Conservation (phyloP, 2,797 vertebrate genomes). For the Megalops cyprinoides region DNA sequence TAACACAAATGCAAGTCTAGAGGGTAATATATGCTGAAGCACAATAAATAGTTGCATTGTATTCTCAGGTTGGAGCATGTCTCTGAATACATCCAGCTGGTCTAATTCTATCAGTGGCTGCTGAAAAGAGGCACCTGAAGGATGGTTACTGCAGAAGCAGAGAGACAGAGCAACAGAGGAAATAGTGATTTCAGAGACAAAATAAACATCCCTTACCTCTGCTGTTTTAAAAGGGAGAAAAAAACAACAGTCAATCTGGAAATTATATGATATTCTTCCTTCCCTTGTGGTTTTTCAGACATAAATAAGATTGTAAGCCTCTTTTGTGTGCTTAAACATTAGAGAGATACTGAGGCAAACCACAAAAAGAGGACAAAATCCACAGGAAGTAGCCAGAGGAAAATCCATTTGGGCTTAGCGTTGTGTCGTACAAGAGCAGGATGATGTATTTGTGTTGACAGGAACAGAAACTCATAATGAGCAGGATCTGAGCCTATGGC, state of each 20-base stretch:
- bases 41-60: not conserved
- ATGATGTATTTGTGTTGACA: not conserved
- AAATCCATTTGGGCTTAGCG: not conserved
- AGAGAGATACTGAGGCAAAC: not conserved
- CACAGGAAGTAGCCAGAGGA: not conserved
- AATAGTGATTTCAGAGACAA: not conserved
- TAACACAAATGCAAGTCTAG: not conserved
- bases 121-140: not conserved
- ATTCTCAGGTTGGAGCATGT: not conserved
- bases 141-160: not conserved
- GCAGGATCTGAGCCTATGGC: not conserved
- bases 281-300: not conserved
- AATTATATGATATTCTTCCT: not conserved
- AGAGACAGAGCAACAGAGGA: not conserved
- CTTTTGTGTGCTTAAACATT: not conserved
- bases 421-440: not conserved
- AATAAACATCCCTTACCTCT: not conserved
- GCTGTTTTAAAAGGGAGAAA: too few relatives aligned
- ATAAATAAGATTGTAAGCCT: not conserved
- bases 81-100: not conserved
- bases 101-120: not conserved
- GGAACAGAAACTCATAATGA: not conserved
- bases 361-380: not conserved
- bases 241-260: not conserved
- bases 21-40: not conserved